Conservation (phyloP, 2,797 vertebrate genomes). For the Aplochiton taeniatus region DNA sequence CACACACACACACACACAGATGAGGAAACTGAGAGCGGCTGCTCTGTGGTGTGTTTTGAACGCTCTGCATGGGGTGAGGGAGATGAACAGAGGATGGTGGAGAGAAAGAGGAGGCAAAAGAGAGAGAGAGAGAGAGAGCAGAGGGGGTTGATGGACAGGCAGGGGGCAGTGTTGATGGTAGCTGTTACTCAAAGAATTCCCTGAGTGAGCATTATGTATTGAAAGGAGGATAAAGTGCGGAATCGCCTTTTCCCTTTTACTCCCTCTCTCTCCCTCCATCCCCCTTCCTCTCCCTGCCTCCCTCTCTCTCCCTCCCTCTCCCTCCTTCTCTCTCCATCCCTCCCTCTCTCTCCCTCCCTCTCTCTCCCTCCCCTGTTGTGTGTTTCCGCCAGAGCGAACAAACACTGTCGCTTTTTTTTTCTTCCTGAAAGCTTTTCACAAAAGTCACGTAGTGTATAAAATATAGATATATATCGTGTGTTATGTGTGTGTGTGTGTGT, state of each 20-base stretch:
- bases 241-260: slow-evolving; percentile 41
- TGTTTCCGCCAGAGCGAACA: slow-evolving; percentile 56
- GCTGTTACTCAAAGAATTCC: slow-evolving; percentile 65
- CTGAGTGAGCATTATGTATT: slow-evolving; percentile 60
- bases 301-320: slow-evolving; percentile 1
- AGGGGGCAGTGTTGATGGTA: slow-evolving; percentile 13
- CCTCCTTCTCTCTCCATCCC: slow-evolving; percentile 7
- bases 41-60: slow-evolving; percentile 10
- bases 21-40: slow-evolving; percentile 33
- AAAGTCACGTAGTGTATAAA: slow-evolving; percentile 19
- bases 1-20: slow-evolving; percentile 13
- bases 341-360: background rate
- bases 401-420: slow-evolving; percentile 44
- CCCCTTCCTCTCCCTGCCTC: background rate
- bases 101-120: slow-evolving; percentile 25
- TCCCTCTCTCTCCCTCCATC: background rate
- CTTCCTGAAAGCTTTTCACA: slow-evolving; percentile 45
- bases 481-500: slow-evolving; percentile 8
- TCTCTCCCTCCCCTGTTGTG: slow-evolving; percentile 29
- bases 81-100: background rate
- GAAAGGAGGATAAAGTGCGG: slow-evolving; percentile 65
- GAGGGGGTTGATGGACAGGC: slow-evolving; percentile 27
- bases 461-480: slow-evolving; percentile 11
- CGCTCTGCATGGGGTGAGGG: slow-evolving; percentile 4
- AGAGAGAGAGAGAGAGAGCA: slow-evolving; percentile 22